Conservation (phyloP, 1,140 invertebrate genomes). For the Maconellicoccus hirsutus region DNA sequence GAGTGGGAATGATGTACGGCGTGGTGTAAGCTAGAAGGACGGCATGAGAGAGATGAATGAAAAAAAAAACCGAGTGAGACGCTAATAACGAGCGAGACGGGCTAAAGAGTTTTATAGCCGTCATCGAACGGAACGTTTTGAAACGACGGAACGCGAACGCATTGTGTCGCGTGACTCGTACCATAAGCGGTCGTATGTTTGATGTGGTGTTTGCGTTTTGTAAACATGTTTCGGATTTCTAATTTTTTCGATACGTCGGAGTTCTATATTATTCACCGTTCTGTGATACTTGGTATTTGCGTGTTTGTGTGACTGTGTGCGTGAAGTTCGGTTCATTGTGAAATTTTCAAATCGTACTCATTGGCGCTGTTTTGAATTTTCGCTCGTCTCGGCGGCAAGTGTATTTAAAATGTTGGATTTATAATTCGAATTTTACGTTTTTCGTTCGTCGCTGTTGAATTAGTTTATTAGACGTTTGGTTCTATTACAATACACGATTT, state of each 20-base stretch:
- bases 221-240: constrained; percentile 5
- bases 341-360: too few species aligned
- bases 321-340: too few species aligned
- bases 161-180: constrained; percentile 7
- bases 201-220: background rate
- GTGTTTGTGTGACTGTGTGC: too few species aligned
- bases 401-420: too few species aligned
- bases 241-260: background rate
- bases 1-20: background rate
- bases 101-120: constrained; percentile 3
- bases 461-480: too few species aligned
- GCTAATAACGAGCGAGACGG: background rate
- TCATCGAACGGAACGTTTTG: background rate
- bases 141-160: background rate
- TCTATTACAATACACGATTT: too few species aligned
- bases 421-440: too few species aligned
- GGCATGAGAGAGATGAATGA: background rate
- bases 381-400: too few species aligned
- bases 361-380: too few species aligned
- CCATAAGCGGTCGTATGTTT: background rate
- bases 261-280: too few species aligned
- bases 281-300: too few species aligned
- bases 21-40: background rate
- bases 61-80: constrained; percentile 1
- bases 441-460: too few species aligned